Percentiles rank a stretch among this genome's conserved stretches.
These are phyloP conservation scores for Cebidichthys violaceus DNA, from an alignment of 2,113 vertebrate species.

Conservation along the genomic window DNA sequence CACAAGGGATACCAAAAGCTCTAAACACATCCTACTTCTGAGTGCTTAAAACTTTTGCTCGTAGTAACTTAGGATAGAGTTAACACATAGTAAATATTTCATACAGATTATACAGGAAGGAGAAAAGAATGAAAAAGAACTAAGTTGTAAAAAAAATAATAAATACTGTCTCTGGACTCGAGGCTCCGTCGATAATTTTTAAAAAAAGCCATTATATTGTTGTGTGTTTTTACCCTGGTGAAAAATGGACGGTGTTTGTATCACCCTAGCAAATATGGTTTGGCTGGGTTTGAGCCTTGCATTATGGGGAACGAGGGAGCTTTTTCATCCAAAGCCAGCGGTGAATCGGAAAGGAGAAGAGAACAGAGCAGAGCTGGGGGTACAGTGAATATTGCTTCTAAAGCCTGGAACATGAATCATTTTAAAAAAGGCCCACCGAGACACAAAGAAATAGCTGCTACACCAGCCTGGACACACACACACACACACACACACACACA, in stretches of 20 bases:
- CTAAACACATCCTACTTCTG: not conserved
- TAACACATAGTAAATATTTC: not conserved
- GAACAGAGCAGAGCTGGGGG: slow-evolving; percentile 38
- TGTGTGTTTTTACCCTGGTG: slow-evolving; percentile 12
- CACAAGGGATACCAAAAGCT: not conserved
- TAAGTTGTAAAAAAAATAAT: not conserved
- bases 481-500: slow-evolving; percentile 41
- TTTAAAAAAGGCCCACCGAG: slow-evolving; percentile 54
- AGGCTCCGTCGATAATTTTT: slow-evolving; percentile 17
- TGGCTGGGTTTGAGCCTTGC: slow-evolving; percentile 18
- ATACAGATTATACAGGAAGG: not conserved
- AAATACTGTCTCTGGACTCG: not conserved
- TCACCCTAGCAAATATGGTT: slow-evolving; percentile 36
- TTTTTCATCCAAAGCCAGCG: slow-evolving; percentile 45
- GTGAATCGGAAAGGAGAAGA: slow-evolving; percentile 40
- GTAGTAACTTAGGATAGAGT: not conserved
- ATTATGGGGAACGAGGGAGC: slow-evolving; percentile 49
- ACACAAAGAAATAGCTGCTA: slow-evolving; percentile 49
- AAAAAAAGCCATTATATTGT: slow-evolving; percentile 2
- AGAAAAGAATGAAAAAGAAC: not conserved
- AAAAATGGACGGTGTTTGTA: slow-evolving; percentile 33
- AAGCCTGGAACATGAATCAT: slow-evolving; percentile 64
- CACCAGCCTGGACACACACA: slow-evolving; percentile 21
- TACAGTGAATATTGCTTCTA: slow-evolving; percentile 52
- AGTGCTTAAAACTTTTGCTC: not conserved